Conservation (phyloP, 2,888 invertebrate genomes). For the Stegana nigrithorax region DNA sequence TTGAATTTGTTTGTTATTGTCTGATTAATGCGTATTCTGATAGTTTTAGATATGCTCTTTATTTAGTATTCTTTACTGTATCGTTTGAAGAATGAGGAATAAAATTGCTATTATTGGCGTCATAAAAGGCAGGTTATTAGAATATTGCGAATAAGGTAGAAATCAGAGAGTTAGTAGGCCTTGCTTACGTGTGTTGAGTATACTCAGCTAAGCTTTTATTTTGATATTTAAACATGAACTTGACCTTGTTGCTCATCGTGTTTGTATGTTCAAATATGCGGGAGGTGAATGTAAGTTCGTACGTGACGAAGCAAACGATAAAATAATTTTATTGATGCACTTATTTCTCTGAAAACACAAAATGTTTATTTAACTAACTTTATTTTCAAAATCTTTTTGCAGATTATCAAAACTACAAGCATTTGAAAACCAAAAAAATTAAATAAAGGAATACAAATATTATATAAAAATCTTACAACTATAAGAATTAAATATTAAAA, state of each 20-base stretch:
- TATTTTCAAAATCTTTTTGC: constrained; percentile 18
- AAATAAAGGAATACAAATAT: too few relatives aligned
- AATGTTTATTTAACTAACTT: neutral
- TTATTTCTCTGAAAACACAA: neutral
- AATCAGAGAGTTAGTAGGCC: too few relatives aligned
- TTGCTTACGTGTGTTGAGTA: constrained; percentile 21
- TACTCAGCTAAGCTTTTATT: neutral
- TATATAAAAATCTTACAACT: constrained; percentile 42
- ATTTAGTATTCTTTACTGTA: too few relatives aligned
- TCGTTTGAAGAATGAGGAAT: too few relatives aligned
- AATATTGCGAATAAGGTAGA: too few relatives aligned
- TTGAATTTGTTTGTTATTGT: too few relatives aligned
- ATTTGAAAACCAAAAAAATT: constrained; percentile 44
- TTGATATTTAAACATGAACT: constrained; percentile 49
- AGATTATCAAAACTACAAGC: constrained; percentile 44
- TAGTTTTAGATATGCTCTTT: too few relatives aligned
- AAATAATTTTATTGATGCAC: constrained; percentile 3
- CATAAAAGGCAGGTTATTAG: constrained; percentile 30
- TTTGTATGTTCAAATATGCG: constrained; percentile 29
- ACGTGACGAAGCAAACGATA: constrained; percentile 31
- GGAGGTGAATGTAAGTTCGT: too few relatives aligned
- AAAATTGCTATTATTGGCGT: neutral
- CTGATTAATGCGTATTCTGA: too few relatives aligned
- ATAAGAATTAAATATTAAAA: too few relatives aligned
- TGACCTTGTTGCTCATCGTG: constrained; percentile 46